Conservation (phyloP, 2,113 vertebrate species). For the Pan paniscus region DNA sequence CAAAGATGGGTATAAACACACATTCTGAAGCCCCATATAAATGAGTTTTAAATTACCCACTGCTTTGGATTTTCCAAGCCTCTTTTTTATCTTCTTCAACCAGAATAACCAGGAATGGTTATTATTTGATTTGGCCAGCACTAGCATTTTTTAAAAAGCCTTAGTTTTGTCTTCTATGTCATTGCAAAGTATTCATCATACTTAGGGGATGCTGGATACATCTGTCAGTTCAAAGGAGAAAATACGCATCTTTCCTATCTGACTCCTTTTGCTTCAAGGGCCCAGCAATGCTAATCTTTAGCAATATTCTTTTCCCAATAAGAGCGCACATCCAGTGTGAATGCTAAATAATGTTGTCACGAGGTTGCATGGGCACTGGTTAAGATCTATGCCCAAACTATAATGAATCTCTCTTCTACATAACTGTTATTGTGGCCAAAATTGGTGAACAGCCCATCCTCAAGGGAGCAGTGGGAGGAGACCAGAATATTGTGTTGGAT, state of each 20-base stretch:
- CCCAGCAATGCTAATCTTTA: constrained; percentile 31
- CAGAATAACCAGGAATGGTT: constrained; percentile 15
- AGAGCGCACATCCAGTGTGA: constrained; percentile 75
- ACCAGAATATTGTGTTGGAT: constrained; percentile 79
- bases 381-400: constrained; percentile 79
- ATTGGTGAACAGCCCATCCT: constrained; percentile 76
- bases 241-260: background rate
- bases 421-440: constrained; percentile 77
- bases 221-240: constrained; percentile 32
- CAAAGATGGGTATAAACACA: background rate
- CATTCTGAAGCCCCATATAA: background rate
- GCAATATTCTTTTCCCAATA: constrained; percentile 47
- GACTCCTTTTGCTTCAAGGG: constrained; percentile 2
- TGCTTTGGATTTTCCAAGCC: constrained; percentile 8
- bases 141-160: background rate
- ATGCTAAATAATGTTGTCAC: constrained; percentile 82
- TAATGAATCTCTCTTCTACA: constrained; percentile 80
- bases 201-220: background rate
- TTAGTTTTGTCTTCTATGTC: background rate
- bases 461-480: constrained; percentile 77
- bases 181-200: background rate
- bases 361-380: constrained; percentile 73
- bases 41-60: background rate
- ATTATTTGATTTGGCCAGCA: constrained; percentile 47
- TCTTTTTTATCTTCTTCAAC: constrained; percentile 8